Base-by-base conservation (phyloP, 2,888 invertebrate genomes). In the Halocaridina rubra region DNA sequence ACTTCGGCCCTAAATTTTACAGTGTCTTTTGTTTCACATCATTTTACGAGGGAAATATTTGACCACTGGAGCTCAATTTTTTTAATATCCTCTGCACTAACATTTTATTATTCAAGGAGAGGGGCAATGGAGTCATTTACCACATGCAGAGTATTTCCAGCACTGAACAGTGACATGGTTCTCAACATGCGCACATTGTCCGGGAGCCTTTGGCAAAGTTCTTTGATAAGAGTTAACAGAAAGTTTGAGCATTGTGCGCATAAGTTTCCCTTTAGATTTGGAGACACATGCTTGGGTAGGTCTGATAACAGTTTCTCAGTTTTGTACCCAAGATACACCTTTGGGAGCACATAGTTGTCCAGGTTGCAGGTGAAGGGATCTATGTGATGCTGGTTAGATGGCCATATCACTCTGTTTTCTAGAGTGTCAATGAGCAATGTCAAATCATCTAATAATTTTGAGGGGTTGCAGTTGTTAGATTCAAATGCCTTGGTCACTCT, bases 401-500 rank as follows among this genome's bases (percentile, higher is more conserved):
- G 78, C 19, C 64, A 29, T 39, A 78, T 22, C 32, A 64, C 67
- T 64, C 67, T 64, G 61, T 78, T 67, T 46, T 67, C 39, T 78
- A 67, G 67, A 61, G 61, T 67, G 64, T 78, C 32, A 13, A 24
- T 64, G 13, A 67, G 46, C 57, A 78, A 16, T 8, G 67, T 67
- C 32, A 67, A 59, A 78, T 64, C 78, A 30, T 64, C 67, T 5
- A 78, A 29, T n/a, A 78, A 27, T 32, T 46, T 46, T n/a, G n/a
- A n/a, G n/a, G n/a, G n/a, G n/a, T n/a, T n/a, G n/a, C n/a, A n/a
- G n/a, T 81, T 46, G 13, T 81, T 39, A 22, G 76, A 64, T 76
- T 76, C 76, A 76, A 81, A 69, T n/a, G 64, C 64, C 46, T 53
- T 81, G 46, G 75, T 81, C 24, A 76, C 76, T 39, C 53, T 27